Base-by-base conservation (phyloP, 2,888 invertebrate genomes). In the Idaea aversata region DNA sequence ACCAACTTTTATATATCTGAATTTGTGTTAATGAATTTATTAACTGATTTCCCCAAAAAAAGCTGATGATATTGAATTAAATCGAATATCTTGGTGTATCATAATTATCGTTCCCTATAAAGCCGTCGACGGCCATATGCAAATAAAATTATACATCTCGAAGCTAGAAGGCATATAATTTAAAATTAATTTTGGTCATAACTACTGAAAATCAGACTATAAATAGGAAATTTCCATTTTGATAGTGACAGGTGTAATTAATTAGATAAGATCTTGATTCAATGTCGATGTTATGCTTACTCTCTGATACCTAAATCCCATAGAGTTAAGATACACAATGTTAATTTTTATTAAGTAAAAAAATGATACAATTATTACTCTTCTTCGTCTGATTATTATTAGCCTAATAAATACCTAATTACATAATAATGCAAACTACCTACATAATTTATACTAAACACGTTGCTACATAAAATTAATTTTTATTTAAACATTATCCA, bases 241-340 rank as follows among this genome's bases (percentile, higher is more conserved):
- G 72, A 72, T 65, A 65, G 61, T 63, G 63, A 63, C 64, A 72
- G 63, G 66, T 71, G 70, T 71, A 80, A 81, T 83, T 79, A 80
- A 68, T 70, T 69, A 75, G 77, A 82, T 81, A 75, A 68, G 72
- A 80, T 81, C 79, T 74, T 72, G 70, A 75, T 75, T 73, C 67
- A 67, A 68, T 65, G 70, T 67, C 63, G 58, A 5, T 47, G 47
- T 47, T 47, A 47, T 13, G 47, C 47, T 7, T 47, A 47, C 25
- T 25, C 25, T 25, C 25, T 3, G 25, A 65, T 66, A 63, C 62
- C 36, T 13, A 59, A 25, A 3, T 25, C 58, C 34, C 61, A 61
- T 47, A 47, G 47, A 47, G 47, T 47, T 47, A 47, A 47, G 47
- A 47, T 47, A 47, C 7, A 47, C 13, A 47, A 47, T 47, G 13